Conservation (phyloP, 2,797 vertebrate genomes). For the Sparus aurata region DNA sequence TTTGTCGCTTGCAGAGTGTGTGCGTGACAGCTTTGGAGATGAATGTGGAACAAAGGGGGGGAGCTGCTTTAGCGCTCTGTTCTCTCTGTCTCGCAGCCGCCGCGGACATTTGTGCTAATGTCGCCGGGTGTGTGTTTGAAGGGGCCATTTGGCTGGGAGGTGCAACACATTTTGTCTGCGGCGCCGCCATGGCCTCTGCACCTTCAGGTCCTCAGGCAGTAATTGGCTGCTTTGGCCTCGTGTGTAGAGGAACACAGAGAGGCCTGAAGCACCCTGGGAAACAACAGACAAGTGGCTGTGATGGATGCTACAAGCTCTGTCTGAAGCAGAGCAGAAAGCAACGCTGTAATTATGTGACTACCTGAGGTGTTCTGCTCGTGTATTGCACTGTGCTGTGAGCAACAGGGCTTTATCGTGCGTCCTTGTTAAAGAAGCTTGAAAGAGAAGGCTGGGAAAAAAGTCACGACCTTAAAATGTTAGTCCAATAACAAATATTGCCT, state of each 20-base stretch:
- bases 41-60: slow-evolving; percentile 33
- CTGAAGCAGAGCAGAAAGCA: slow-evolving; percentile 15
- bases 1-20: slow-evolving; percentile 18
- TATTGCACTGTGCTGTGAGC: background rate
- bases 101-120: slow-evolving; percentile 38
- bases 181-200: slow-evolving; percentile 29
- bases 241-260: slow-evolving; percentile 46
- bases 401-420: background rate
- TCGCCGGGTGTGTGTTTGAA: slow-evolving; percentile 41
- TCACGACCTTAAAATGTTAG: background rate
- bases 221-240: slow-evolving; percentile 62
- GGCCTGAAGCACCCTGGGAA: slow-evolving; percentile 28
- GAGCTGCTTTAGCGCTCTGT: slow-evolving; percentile 18
- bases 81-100: background rate
- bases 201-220: slow-evolving; percentile 58
- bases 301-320: slow-evolving; percentile 32
- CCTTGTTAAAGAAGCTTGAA: background rate
- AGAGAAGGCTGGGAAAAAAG: background rate
- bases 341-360: slow-evolving; percentile 10
- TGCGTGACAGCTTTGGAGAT: slow-evolving; percentile 39
- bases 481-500: background rate
- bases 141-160: slow-evolving; percentile 57
- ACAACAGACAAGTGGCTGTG: slow-evolving; percentile 35
- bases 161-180: slow-evolving; percentile 31
- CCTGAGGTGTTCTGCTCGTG: slow-evolving; percentile 21